A percentile compares a stretch with the other conserved stretches of the same genome.
Evolutionary conservation across 2,113 vertebrate species (phyloP).

Genomic region (Jacana jacana): DNA sequence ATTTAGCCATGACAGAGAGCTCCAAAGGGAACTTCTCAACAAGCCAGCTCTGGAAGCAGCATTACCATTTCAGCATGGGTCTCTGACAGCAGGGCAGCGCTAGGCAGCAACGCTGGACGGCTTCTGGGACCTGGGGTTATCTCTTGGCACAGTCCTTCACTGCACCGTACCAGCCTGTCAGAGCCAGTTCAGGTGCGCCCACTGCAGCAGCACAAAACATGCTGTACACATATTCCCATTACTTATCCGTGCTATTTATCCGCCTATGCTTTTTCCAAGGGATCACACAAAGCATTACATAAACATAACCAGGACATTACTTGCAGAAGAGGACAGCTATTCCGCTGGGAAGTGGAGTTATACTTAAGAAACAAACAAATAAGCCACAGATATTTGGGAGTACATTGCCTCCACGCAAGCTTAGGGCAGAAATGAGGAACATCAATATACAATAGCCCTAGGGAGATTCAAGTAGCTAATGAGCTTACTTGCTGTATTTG

Average conservation of each 20-base stretch:
- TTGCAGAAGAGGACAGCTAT: background rate
- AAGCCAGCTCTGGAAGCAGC: background rate
- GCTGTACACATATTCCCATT: background rate
- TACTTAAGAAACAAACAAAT: background rate
- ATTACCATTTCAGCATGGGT: background rate
- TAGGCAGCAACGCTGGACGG: background rate
- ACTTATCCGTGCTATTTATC: background rate
- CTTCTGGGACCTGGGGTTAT: background rate
- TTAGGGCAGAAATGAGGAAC: background rate
- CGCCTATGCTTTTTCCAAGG: background rate
- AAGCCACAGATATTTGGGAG: background rate
- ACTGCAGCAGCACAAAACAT: background rate
- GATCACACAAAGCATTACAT: background rate
- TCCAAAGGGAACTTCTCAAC: background rate
- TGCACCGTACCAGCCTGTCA: background rate
- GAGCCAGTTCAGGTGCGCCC: background rate
- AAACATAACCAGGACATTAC: background rate
- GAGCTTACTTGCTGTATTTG: background rate
- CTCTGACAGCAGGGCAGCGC: background rate
- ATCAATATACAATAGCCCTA: background rate
- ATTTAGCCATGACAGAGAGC: background rate
- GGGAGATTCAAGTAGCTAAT: background rate
- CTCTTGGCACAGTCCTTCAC: background rate
- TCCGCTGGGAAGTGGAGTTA: background rate
- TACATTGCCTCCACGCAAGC: background rate